Base-by-base conservation (phyloP, 37 sponge, comb jelly and placozoan species). In the Cliona cf. orientalis region DNA sequence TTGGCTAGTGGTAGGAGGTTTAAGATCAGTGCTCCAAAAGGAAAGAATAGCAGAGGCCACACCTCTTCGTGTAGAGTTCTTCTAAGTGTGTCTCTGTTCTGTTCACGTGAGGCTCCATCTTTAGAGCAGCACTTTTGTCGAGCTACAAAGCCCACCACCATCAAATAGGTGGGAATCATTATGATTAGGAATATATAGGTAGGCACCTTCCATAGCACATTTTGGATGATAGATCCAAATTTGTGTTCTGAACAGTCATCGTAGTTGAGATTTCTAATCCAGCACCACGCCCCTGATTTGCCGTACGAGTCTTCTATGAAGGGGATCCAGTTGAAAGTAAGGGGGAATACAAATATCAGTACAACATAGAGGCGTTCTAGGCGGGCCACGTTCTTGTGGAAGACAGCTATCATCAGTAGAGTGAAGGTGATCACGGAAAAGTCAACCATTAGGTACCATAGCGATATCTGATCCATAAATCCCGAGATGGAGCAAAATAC, bases 221-320 rank as follows among this genome's bases (percentile, higher is more conserved):
- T 71, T 35, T 60, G 46, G 35, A 82, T n/a, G 62, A 23, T 23
- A 33, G 41, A 1, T 3, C 91, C 91, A 7, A 82, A 65, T 1
- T 42, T 0, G 23, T 23, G 35, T 0, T 12, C 29, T 4, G n/a
- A 53, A 34, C 89, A 82, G 41, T 82, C 43, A 35, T 39, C 61
- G 28, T 59, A 59, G 42, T 72, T 35, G 2, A 5, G 6, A 26
- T 46, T 36, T 26, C 63, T 71, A 22, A 91, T 91, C 91, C 91
- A 91, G 74, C 91, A 91, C 91, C 91, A 91, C 3, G 83, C 76
- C 2, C 91, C 91, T 2, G 91, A 78, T 40, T 33, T 59, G 4
- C 91, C 91, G 40, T 91, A 91, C 0, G 87, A 42, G 37, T 25
- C 31, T 43, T 78, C n/a, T 1, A 91, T 69, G 74, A 91, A 86